Conservation (phyloP, 1,140 invertebrate species). For the Drosophila jambulina region DNA sequence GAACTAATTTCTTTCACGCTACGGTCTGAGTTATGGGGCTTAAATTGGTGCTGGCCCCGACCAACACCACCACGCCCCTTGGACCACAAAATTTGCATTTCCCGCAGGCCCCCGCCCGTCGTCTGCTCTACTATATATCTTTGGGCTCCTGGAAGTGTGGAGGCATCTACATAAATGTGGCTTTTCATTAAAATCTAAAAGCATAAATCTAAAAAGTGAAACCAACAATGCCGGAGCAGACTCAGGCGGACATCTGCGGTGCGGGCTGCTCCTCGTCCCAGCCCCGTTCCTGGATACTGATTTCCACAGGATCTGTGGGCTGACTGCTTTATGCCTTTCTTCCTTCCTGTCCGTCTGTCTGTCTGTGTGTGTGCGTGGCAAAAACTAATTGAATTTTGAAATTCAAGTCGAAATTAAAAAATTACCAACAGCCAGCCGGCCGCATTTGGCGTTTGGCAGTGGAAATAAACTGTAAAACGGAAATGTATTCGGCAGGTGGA, state of each 20-base stretch:
- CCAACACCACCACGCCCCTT: background rate
- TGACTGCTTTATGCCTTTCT: conserved; percentile 50
- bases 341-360: conserved; percentile 26
- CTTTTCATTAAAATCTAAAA: conserved; percentile 80
- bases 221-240: conserved; percentile 58
- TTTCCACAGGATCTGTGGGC: conserved; percentile 40
- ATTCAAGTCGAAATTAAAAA: conserved; percentile 80
- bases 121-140: conserved; percentile 23
- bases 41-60: conserved; percentile 46
- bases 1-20: conserved; percentile 54
- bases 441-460: conserved; percentile 17
- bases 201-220: conserved; percentile 79
- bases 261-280: background rate
- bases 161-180: conserved; percentile 59
- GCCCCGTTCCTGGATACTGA: conserved; percentile 1
- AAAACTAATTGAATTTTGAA: conserved; percentile 78
- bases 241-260: conserved; percentile 49
- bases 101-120: background rate
- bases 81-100: conserved; percentile 60
- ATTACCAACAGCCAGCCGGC: conserved; percentile 58
- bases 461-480: conserved; percentile 74
- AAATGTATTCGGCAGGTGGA: conserved; percentile 82
- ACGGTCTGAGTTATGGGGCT: conserved; percentile 61
- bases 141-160: conserved; percentile 19
- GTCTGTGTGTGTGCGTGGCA: conserved; percentile 17